Evolutionary conservation across 2,797 vertebrate species (phyloP).

Genomic region (Trachops cirrhosus): DNA sequence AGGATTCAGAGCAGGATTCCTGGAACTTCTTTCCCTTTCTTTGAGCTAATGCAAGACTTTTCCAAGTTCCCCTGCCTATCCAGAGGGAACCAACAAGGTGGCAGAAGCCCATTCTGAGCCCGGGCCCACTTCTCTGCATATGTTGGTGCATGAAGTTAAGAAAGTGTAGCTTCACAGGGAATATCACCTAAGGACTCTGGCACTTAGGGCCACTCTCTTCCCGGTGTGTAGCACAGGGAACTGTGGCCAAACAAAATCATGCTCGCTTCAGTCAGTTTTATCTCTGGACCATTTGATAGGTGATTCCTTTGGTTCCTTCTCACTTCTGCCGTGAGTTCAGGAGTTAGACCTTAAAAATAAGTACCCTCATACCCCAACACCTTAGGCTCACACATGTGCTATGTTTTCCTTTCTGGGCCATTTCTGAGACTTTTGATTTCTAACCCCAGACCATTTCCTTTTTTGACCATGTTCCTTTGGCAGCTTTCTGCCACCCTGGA

Average conservation of each 20-base stretch:
- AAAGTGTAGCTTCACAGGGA: slow-evolving; percentile 23
- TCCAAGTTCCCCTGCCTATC: background rate
- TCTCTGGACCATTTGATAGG: background rate
- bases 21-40: background rate
- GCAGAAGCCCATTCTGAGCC: background rate
- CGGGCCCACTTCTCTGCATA: background rate
- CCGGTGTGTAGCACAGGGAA: slow-evolving; percentile 3
- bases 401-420: background rate
- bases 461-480: slow-evolving; percentile 23
- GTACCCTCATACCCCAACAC: background rate
- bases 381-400: background rate
- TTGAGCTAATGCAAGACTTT: background rate
- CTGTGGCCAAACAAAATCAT: slow-evolving; percentile 14
- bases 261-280: background rate
- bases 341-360: background rate
- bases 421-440: background rate
- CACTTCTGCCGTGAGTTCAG: background rate
- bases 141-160: background rate
- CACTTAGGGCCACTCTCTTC: background rate
- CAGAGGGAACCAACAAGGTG: background rate
- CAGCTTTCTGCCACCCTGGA: background rate
- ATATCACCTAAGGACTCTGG: background rate
- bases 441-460: slow-evolving; percentile 12
- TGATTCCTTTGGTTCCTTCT: background rate
- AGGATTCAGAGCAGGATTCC: background rate